Evolutionary conservation across 2,113 vertebrate genomes (phyloP).

Genomic region (Forbesichthys agassizii): DNA sequence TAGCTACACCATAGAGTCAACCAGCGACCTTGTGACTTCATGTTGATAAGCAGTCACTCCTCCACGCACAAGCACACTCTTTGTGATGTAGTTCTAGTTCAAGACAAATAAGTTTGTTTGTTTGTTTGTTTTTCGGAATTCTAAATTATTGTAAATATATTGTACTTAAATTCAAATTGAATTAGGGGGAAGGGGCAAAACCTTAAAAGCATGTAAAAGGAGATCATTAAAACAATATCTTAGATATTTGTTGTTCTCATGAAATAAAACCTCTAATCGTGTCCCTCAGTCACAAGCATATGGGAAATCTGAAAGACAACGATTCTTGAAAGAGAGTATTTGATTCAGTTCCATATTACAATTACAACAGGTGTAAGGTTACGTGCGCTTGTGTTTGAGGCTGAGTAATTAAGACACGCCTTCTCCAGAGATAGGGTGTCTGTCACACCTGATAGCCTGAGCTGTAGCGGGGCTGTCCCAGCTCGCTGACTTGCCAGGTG

Average conservation of each 20-base stretch:
- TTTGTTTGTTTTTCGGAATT: too few relatives aligned
- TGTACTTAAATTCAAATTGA: too few relatives aligned
- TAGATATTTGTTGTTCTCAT: not conserved
- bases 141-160: too few relatives aligned
- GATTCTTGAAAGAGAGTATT: not conserved
- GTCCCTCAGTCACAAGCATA: not conserved
- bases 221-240: not conserved
- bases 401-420: too few relatives aligned
- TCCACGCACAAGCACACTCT: too few relatives aligned
- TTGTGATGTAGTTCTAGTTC: too few relatives aligned
- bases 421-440: slow-evolving; percentile 47
- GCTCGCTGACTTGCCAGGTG: slow-evolving; percentile 94
- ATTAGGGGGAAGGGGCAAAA: too few relatives aligned
- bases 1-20: too few relatives aligned
- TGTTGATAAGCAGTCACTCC: too few relatives aligned
- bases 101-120: not conserved
- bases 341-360: not conserved
- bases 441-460: slow-evolving; percentile 94
- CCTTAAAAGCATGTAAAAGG: too few relatives aligned
- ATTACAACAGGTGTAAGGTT: not conserved
- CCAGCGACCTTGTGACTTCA: too few relatives aligned
- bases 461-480: slow-evolving; percentile 87
- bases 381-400: too few relatives aligned
- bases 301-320: not conserved
- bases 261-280: not conserved